A percentile compares a stretch with the other conserved stretches of the same genome.
These are phyloP conservation scores for Solea senegalensis DNA, from an alignment of 2,113 vertebrate genomes.

Conservation along the genomic window DNA sequence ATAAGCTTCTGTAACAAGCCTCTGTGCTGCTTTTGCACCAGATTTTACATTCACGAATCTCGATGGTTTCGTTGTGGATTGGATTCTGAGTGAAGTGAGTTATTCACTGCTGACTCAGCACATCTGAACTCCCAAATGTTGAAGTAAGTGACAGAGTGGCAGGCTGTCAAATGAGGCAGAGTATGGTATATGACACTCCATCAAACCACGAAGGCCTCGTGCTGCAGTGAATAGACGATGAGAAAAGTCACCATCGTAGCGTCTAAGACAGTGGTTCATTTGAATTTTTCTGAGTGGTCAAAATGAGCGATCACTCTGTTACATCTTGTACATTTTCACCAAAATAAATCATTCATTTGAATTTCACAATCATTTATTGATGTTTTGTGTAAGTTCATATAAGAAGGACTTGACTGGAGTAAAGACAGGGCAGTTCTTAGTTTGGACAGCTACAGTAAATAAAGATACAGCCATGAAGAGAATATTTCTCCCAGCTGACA, in stretches of 20 bases:
- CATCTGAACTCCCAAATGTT: constrained; percentile 33
- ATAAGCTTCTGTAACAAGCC: too few species aligned
- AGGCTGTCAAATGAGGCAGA: constrained; percentile 20
- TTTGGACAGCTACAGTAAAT: not conserved
- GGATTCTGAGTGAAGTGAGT: constrained; percentile 8
- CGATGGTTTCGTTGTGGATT: constrained; percentile 8
- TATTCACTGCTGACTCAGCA: constrained; percentile 39
- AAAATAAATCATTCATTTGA: not conserved
- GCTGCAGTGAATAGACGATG: constrained; percentile 21
- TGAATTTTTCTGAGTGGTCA: constrained; percentile 2
- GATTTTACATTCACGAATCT: not conserved
- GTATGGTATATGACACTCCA: constrained; percentile 28
- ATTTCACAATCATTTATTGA: not conserved
- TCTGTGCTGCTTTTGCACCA: constrained; percentile 4
- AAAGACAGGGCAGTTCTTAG: not conserved
- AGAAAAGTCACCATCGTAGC: constrained; percentile 8
- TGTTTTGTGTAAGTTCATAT: not conserved
- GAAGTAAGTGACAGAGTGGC: constrained; percentile 46
- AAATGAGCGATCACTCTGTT: too few species aligned
- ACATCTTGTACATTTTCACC: too few species aligned
- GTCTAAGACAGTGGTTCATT: constrained; percentile 1
- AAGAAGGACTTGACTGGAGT: too few species aligned
- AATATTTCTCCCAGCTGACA: not conserved
- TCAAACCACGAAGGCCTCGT: constrained; percentile 29
- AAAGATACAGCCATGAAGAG: not conserved